Conservation (phyloP, 2,888 invertebrate genomes). For the Sussaba pulchella region DNA sequence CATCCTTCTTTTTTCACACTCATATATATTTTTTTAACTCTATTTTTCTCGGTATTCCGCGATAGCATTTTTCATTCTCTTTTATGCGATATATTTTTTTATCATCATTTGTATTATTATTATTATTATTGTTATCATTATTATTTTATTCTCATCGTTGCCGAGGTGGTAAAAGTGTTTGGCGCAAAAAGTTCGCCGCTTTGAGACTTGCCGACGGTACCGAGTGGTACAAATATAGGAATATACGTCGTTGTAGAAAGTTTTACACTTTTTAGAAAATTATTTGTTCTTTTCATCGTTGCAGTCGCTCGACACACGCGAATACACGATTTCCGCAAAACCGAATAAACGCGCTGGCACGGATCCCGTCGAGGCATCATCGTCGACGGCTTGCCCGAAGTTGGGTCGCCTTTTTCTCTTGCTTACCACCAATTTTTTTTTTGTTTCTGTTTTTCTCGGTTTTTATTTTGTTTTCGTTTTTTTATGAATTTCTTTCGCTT, state of each 20-base stretch:
- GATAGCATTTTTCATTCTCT: constrained; percentile 11
- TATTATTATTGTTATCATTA: too few relatives aligned
- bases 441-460: not conserved
- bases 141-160: too few relatives aligned
- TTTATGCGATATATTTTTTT: not conserved
- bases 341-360: constrained; percentile 11
- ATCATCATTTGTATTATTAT: too few relatives aligned
- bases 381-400: constrained; percentile 15
- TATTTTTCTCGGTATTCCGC: not conserved
- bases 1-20: not conserved
- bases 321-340: not conserved
- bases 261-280: constrained; percentile 27
- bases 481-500: not conserved
- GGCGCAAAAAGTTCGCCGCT: constrained; percentile 24
- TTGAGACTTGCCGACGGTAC: constrained; percentile 31
- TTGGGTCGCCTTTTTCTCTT: not conserved
- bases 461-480: constrained; percentile 1
- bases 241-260: too few relatives aligned
- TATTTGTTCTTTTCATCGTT: not conserved
- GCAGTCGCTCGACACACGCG: not conserved
- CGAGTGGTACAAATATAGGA: too few relatives aligned
- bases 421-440: not conserved
- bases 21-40: not conserved
- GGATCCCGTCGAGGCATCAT: constrained; percentile 33
- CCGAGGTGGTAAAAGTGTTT: constrained; percentile 22